Evolutionary conservation across 2,113 vertebrate genomes (phyloP), one percentile per base, ranked within the genome.

Genomic region (Etheostoma spectabile): DNA sequence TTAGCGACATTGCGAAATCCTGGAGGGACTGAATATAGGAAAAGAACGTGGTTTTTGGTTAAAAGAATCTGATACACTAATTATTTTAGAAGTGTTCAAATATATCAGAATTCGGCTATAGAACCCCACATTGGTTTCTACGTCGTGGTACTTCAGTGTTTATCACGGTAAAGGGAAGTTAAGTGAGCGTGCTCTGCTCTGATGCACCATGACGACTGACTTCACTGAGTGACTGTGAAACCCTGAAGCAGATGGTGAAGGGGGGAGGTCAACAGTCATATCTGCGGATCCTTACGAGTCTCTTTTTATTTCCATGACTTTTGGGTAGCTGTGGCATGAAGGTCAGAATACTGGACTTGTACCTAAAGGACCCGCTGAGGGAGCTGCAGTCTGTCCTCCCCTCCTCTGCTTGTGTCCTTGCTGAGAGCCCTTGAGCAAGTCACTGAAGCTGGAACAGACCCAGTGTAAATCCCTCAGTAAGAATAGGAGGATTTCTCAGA

Each of bases 161-260:
- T 48, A 18, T 18, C 38, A 38, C 2, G 12, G 4, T 0, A 0
- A 6, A 14, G 1, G 19, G 38, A 0, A 24, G 8, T 6, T 61
- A 8, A 35, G 38, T 18, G 57, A 48, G 38, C 24, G 10, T 18
- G 49, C 35, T 19, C 8, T 2, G 16, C 66, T 55, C 68, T 6
- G 48, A 62, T 11, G 14, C 38, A 51, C 2, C 14, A 33, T 22
- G n/a, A 42, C 4, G 12, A 56, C 30, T 14, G 56, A 62, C 8
- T 10, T 49, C 6, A 0, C 33, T 5, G 56, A 72, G 66, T 0
- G 52, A 67, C 33, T 0, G 18, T 49, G 53, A 8, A 14, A 45
- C 62, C 67, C 79, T 52, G 76, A 8, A 80, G 80, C 77, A 86
- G 76, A 83, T 66, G 77, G 76, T 16, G 68, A 55, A 64, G 13